These are phyloP conservation scores for Gymnogyps californianus DNA, from an alignment of 2,113 vertebrate species.

Conservation along the genomic window DNA sequence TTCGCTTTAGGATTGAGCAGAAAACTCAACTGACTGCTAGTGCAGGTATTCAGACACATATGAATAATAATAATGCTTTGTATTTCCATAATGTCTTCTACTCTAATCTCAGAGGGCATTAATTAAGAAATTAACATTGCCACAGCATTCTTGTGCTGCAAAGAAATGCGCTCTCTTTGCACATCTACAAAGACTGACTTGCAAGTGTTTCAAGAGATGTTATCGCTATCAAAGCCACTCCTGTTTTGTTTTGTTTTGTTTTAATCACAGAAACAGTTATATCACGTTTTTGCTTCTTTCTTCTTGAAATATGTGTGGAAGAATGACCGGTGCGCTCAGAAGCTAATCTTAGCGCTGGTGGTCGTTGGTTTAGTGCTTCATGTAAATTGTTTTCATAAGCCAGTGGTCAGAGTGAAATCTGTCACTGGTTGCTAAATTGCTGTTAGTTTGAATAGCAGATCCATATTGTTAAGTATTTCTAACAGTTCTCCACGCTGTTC, in stretches of 20 bases:
- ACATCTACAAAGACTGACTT: neutral
- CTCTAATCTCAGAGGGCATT: neutral
- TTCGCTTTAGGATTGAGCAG: constrained; percentile 94
- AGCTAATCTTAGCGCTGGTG: neutral
- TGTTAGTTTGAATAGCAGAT: neutral
- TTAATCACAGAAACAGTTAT: neutral
- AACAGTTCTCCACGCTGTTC: neutral
- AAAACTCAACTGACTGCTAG: constrained; percentile 93
- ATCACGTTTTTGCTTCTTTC: neutral
- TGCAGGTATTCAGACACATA: constrained; percentile 79
- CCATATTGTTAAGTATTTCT: neutral
- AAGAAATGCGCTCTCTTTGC: neutral
- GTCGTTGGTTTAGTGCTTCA: neutral
- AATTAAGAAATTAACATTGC: neutral
- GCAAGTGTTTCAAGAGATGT: neutral
- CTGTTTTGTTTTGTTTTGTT: neutral
- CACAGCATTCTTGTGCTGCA: neutral
- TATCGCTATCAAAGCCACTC: neutral
- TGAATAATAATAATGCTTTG: neutral
- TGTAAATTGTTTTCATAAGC: neutral
- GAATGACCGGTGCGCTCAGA: neutral
- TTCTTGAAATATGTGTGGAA: neutral
- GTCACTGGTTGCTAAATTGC: neutral
- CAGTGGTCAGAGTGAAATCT: neutral
- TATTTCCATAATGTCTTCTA: neutral